Base-by-base conservation (phyloP, 2,888 invertebrate genomes). In the Chaitophorus viminalis region DNA sequence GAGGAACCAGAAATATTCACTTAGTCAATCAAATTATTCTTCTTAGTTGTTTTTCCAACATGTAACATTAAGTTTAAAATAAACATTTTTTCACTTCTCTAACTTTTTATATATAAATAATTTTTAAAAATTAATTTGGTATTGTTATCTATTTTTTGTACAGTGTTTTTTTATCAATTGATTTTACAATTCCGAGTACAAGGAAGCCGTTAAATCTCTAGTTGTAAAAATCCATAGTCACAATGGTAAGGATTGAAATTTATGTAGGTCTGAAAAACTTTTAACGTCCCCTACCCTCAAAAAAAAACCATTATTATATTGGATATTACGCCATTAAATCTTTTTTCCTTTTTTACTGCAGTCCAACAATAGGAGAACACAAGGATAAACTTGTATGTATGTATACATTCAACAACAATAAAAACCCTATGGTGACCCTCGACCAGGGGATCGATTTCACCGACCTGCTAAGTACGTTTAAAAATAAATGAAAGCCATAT, bases 291-390 rank as follows among this genome's bases (percentile, higher is more conserved):
- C 70, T 29, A 17, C 83, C 8, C 11, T 33, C 3, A 2, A 39
- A 65, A 78, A 54, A 65, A 60, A 76, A 25, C n/a, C 70, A 78
- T 70, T 78, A 78, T 86, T 86, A 78, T 78, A 86, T 86, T 72
- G 85, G 78, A 86, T 78, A 85, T 78, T 86, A 86, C 54, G 54
- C 85, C 54, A 39, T 86, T 86, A 78, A 78, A 86, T 86, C 78
- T 86, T 78, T 86, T 85, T 76, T 36, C 25, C 25, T 4, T 39
- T 84, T 82, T 77, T 78, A 70, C 85, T 36, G 70, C 29, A 54
- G 70, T 72, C 70, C 85, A 46, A 78, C 85, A 86, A 84, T 78
- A 86, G 75, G 39, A 84, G 29, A 68, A 85, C 46, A 76, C 84
- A 52, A 76, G 39, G 60, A 76, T 76, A 84, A 84, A 84, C 75